phyloP scores from a whole-genome alignment of 2,888 invertebrate species.

The Himalopsyche tibetana region DNA sequence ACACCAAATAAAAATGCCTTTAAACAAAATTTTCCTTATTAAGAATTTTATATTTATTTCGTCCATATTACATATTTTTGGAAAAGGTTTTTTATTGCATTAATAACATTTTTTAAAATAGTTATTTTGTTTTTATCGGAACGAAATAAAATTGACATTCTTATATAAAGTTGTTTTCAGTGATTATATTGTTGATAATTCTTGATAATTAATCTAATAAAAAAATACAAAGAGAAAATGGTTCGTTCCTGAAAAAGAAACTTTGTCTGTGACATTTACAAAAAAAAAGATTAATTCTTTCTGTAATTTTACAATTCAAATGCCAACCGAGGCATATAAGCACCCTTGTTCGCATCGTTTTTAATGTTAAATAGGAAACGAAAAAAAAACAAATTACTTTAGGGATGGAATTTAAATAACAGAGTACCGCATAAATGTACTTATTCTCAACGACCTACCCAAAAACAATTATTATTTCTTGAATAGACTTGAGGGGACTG shows the following conservation, averaged over 20 bases:
- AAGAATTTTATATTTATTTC: too few species aligned
- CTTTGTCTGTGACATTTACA: not conserved
- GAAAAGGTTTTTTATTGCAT: too few species aligned
- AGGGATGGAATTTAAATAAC: constrained; percentile 23
- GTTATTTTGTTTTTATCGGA: too few species aligned
- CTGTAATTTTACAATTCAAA: constrained; percentile 19
- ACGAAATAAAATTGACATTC: too few species aligned
- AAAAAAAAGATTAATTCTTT: not conserved
- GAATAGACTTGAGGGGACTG: not conserved
- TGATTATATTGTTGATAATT: too few species aligned
- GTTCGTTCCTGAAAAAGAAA: not conserved
- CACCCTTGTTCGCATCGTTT: not conserved
- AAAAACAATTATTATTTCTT: constrained; percentile 5
- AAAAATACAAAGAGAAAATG: not conserved
- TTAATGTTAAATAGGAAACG: not conserved
- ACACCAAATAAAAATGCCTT: too few species aligned
- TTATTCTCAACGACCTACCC: not conserved
- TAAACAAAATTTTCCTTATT: too few species aligned
- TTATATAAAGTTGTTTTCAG: too few species aligned
- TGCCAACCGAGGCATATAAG: not conserved
- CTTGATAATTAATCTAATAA: too few species aligned
- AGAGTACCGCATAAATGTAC: constrained; percentile 1
- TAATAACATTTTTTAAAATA: too few species aligned
- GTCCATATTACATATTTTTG: too few species aligned
- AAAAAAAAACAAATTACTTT: constrained; percentile 19